phyloP scores from a whole-genome alignment of 2,113 vertebrate genomes.

The Centropus unirufus region DNA sequence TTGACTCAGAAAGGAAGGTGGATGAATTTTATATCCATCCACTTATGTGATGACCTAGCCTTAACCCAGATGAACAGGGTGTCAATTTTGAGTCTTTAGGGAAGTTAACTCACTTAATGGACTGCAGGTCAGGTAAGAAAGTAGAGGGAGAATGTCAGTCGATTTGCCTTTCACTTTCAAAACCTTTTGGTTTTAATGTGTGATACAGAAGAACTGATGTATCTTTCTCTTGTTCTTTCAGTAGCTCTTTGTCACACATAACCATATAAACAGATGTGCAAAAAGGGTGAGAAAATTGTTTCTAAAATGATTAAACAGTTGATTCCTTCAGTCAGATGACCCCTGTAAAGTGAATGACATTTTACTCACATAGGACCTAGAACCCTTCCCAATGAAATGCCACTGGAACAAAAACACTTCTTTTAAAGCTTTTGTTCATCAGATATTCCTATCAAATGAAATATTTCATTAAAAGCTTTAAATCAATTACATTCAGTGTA shows the following conservation, averaged over 20 bases:
- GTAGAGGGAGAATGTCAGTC: background rate
- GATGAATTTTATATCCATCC: background rate
- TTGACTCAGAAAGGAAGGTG: background rate
- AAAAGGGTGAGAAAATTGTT: background rate
- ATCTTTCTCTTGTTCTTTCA: accelerated
- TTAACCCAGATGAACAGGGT: background rate
- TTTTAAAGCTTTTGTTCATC: background rate
- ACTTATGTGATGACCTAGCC: background rate
- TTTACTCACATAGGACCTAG: background rate
- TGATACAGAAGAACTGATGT: background rate
- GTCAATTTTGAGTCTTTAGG: background rate
- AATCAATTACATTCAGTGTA: background rate
- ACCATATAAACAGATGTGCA: background rate
- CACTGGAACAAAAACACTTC: background rate
- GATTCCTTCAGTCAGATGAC: background rate
- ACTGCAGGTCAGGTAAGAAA: background rate
- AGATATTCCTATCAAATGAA: background rate
- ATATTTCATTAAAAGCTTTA: background rate
- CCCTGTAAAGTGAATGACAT: background rate
- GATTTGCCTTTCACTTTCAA: background rate
- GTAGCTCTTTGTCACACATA: background rate
- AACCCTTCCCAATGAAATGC: background rate
- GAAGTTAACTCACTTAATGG: background rate
- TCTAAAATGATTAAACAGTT: background rate
- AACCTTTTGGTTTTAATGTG: background rate